Base-by-base conservation (phyloP, 2,113 vertebrate species). In the Sterna hirundo region DNA sequence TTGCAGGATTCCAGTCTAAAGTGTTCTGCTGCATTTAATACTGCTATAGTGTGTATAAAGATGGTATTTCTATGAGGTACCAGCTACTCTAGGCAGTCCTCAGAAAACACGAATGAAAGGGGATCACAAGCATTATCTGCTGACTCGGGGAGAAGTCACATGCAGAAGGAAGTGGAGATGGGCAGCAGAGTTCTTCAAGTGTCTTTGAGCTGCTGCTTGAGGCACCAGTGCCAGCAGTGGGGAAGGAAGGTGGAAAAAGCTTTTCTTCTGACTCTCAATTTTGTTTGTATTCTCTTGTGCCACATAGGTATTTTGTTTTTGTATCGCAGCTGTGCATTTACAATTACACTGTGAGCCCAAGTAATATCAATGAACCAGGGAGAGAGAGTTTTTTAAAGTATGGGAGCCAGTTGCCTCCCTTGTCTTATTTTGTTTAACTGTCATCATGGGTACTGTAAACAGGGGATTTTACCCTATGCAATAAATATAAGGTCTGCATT, bases 121-220 rank as follows among this genome's bases (percentile, higher is more conserved):
- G 71, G 60, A 82, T 90, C 94, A 88, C 72, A 86, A 65, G 79
- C 51, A 25, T 88, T 93, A 76, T 93, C 85, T 95, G 96, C 96
- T 90, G 96, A 96, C 86, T 90, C 23, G 34, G 68, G 75, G 74
- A 78, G 52, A 89, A 92, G 55, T 89, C 90, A 84, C 55, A 34
- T 88, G 94, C 93, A 65, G 36, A 61, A 94, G 86, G 75, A 95
- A 91, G 69, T 44, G 34, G 74, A 86, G 70, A 81, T 52, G 88
- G 70, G 69, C 61, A 86, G 71, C 55, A 36, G 51, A 91, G 87
- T 87, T 94, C 86, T 88, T 94, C 52, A 94, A 30, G 91, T 5
- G 64, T 42, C 94, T 89, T 86, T 90, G 64, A 72, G 61, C 66
- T 85, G 40, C 75, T 91, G 42, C 46, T 86, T 57, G 61, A 61